Base-by-base conservation (phyloP, 2,113 vertebrate species). In the Aegithalos caudatus region DNA sequence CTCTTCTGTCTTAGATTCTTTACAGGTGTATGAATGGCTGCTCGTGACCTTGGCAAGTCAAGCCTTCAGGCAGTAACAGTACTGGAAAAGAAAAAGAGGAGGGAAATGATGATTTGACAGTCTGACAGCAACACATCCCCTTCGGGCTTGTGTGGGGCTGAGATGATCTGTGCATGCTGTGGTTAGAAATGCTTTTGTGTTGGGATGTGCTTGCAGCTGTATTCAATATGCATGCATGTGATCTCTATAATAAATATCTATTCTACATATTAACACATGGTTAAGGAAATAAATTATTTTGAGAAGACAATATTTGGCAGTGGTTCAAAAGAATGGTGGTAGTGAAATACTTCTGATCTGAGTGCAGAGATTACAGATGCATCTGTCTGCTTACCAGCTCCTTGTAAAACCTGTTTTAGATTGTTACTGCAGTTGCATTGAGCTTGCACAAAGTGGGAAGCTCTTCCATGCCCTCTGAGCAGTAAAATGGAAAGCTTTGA, bases 21-120 rank as follows among this genome's bases (percentile, higher is more conserved):
- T 73, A 33, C 60, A 93, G 72, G 82, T 95, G 45, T 57, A 45
- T 48, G 66, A 91, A 65, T 62, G 66, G 42, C 70, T 92, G 78
- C 93, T 86, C 42, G 5, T 76, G 70, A 87, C 91, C 91, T 95
- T 92, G 89, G 84, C 28, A 74, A 89, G 78, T 80, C 53, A 87
- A 76, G 61, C 50, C 87, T 94, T 80, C 18, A 29, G 93, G 86
- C 84, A 77, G 23, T 25, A n/a, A 29, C 70, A 91, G 74, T 14
- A 40, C 66, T 61, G 77, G 86, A n/a, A 64, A 81, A 60, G n/a
- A 73, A 24, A 56, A 84, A 60, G 37, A 73, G 40, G n/a, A 89
- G 70, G 70, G 81, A 84, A 91, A 92, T 44, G 47, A 47, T 65
- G 84, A 85, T 87, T 79, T 94, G 86, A 92, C 62, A 89, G 38